Conservation (phyloP, 2,888 invertebrate genomes). For the Thecocarcelia acutangulata region DNA sequence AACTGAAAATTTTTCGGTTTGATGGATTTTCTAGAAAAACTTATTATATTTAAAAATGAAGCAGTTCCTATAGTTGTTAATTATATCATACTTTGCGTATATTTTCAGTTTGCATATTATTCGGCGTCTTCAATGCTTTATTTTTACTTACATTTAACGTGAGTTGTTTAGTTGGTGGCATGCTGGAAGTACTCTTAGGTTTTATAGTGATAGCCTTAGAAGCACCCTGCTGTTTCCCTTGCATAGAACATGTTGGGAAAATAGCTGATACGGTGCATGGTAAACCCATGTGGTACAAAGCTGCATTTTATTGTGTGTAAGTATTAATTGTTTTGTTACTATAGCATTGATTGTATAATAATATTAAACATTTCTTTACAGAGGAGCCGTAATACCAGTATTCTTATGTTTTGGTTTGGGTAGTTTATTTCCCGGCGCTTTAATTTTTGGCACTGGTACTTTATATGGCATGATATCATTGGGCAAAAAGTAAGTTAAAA, state of each 20-base stretch:
- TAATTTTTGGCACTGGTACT: slow-evolving; percentile 93
- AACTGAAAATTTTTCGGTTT: too few species aligned
- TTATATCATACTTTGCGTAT: slow-evolving; percentile 16
- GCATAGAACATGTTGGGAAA: slow-evolving; percentile 95
- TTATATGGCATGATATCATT: slow-evolving; percentile 97
- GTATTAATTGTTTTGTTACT: slow-evolving; percentile 78
- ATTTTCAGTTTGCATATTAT: slow-evolving; percentile 90
- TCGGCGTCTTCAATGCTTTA: slow-evolving; percentile 89
- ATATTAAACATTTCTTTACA: slow-evolving; percentile 78
- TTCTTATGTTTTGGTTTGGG: slow-evolving; percentile 88
- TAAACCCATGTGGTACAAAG: slow-evolving; percentile 95
- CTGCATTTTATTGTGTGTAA: slow-evolving; percentile 92
- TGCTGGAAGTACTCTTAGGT: slow-evolving; percentile 94
- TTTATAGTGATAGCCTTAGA: slow-evolving; percentile 94
- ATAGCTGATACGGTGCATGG: slow-evolving; percentile 91
- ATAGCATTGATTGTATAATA: background rate
- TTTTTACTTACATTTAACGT: slow-evolving; percentile 85
- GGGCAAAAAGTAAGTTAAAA: slow-evolving; percentile 92
- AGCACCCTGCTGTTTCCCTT: slow-evolving; percentile 98
- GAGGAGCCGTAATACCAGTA: slow-evolving; percentile 90
- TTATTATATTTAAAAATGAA: too few species aligned
- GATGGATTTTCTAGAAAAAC: too few species aligned
- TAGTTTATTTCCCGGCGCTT: slow-evolving; percentile 92
- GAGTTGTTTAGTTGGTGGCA: slow-evolving; percentile 88
- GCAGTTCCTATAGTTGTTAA: background rate